Evolutionary conservation across 2,113 vertebrate species (phyloP).

Genomic region (Anseranas semipalmata): DNA sequence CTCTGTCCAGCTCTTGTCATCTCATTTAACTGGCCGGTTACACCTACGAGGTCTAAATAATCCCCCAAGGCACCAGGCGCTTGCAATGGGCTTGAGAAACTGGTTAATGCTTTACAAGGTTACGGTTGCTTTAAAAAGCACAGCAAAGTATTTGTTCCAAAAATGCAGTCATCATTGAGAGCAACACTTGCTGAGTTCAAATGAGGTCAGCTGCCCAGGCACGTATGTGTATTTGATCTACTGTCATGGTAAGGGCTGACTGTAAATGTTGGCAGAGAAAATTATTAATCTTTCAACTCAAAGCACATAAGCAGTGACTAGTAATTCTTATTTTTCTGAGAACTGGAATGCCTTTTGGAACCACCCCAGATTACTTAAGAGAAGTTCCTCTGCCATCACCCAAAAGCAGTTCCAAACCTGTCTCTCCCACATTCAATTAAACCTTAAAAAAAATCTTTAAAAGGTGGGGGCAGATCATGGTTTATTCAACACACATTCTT

Average conservation of each 20-base stretch:
- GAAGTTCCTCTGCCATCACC: neutral
- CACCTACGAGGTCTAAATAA: neutral
- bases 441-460: neutral
- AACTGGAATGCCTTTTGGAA: conserved; percentile 57
- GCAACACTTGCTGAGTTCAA: conserved; percentile 41
- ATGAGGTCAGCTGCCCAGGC: conserved; percentile 57
- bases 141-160: conserved; percentile 9
- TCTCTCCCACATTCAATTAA: conserved; percentile 27
- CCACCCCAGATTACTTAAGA: conserved; percentile 25
- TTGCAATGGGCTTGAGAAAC: neutral
- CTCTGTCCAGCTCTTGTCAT: neutral
- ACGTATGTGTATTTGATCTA: conserved; percentile 7
- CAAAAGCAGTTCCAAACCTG: conserved; percentile 30
- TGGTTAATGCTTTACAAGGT: conserved; percentile 15
- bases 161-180: conserved; percentile 9
- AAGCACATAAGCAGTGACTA: conserved; percentile 24
- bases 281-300: conserved; percentile 52
- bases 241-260: conserved; percentile 32
- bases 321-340: conserved; percentile 62
- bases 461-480: neutral
- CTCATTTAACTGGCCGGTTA: neutral
- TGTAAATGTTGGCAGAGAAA: conserved; percentile 46
- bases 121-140: conserved; percentile 36
- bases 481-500: neutral
- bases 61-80: neutral